Percentiles rank a stretch among this genome's conserved stretches.
Conservation (phyloP, 2,113 vertebrate species). For the Leiothrix lutea region DNA sequence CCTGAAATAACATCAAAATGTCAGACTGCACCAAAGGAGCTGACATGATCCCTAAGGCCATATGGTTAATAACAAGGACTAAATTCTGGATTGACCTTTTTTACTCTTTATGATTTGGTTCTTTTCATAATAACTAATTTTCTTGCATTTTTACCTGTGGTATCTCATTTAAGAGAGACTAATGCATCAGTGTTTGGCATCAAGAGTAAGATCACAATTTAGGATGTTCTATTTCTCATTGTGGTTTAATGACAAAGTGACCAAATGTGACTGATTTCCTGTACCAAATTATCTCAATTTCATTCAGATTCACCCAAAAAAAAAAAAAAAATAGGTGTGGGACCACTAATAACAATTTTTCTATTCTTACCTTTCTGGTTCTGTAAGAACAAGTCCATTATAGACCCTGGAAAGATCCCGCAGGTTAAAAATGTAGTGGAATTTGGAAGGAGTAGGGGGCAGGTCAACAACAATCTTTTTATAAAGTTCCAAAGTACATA, state of each 20-base stretch:
- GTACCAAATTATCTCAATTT: not conserved
- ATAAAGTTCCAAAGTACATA: slow-evolving; percentile 88
- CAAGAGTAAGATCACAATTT: not conserved
- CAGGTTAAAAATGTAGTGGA: slow-evolving; percentile 97
- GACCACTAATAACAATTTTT: not conserved
- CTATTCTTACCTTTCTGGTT: slow-evolving; percentile 81
- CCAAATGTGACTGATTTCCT: not conserved
- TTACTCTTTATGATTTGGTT: not conserved
- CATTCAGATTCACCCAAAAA: not conserved
- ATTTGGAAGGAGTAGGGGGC: slow-evolving; percentile 93
- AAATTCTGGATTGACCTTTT: not conserved
- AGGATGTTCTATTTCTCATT: not conserved
- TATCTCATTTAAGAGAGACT: not conserved
- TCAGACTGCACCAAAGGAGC: not conserved
- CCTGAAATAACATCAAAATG: slow-evolving; percentile 60
- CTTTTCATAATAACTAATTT: not conserved
- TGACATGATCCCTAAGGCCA: not conserved
- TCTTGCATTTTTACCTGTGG: not conserved
- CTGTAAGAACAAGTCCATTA: slow-evolving; percentile 86
- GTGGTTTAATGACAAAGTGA: not conserved
- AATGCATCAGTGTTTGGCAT: not conserved
- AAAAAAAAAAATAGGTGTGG: not conserved
- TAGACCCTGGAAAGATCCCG: slow-evolving; percentile 91
- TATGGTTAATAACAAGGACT: not conserved
- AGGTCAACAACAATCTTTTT: slow-evolving; percentile 85